These are phyloP conservation scores for Hippopotamyrus pictus DNA, from an alignment of 2,797 vertebrate species.

Conservation along the genomic window DNA sequence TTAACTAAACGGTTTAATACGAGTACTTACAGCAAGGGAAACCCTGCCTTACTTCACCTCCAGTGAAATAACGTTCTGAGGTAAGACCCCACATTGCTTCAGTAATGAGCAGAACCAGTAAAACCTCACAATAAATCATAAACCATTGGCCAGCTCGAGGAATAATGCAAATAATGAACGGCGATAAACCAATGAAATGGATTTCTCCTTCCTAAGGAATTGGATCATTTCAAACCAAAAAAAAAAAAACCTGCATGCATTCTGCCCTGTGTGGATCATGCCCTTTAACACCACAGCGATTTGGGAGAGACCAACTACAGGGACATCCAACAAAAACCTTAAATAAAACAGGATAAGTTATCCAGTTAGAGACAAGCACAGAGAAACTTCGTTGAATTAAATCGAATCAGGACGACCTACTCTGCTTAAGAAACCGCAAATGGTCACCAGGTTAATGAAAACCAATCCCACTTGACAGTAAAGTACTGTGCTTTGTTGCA, in stretches of 20 bases:
- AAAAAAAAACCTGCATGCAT: conserved; percentile 8
- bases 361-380: conserved; percentile 32
- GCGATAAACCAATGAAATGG: conserved; percentile 17
- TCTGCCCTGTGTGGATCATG: neutral
- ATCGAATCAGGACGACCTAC: neutral
- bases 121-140: neutral
- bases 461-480: neutral
- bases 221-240: conserved; percentile 14
- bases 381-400: neutral
- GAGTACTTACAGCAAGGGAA: neutral
- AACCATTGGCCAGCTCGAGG: neutral
- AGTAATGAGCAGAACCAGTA: neutral
- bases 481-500: conserved; percentile 31
- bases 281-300: neutral
- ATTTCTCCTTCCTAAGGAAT: conserved; percentile 7
- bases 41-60: neutral
- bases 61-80: neutral
- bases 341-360: conserved; percentile 30
- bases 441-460: neutral
- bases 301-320: conserved; percentile 8
- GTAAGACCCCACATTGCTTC: neutral
- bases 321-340: conserved; percentile 2
- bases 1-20: neutral
- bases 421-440: neutral
- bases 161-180: conserved; percentile 8